These are phyloP conservation scores for Gryllus longicercus DNA, from an alignment of 2,888 invertebrate species.

Conservation along the genomic window DNA sequence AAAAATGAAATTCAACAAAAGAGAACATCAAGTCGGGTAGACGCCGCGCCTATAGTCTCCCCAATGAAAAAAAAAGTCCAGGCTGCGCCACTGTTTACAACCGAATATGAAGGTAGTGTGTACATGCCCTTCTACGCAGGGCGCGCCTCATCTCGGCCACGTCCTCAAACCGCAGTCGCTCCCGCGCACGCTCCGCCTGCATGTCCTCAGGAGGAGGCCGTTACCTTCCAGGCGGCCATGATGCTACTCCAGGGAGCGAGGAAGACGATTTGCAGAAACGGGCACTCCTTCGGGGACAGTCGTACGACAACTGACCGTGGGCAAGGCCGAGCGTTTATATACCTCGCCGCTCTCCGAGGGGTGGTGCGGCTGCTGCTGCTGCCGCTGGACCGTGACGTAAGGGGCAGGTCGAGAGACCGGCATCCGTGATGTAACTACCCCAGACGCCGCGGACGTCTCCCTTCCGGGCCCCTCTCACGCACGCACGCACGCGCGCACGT, in stretches of 20 bases:
- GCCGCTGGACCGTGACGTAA: not conserved
- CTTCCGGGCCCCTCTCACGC: not conserved
- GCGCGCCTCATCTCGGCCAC: not conserved
- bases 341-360: not conserved
- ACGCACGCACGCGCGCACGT: no score
- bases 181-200: no score
- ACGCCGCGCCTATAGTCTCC: no score
- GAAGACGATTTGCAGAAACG: not conserved
- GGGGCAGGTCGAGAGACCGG: not conserved
- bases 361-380: not conserved
- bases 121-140: no score
- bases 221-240: constrained; percentile 6
- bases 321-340: constrained; percentile 7
- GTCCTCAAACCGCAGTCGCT: not conserved
- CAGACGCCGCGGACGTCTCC: not conserved
- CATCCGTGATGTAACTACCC: not conserved
- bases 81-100: no score
- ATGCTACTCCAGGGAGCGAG: not conserved
- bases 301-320: not conserved
- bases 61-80: no score
- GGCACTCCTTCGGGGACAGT: not conserved
- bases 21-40: no score
- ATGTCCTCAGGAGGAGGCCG: not conserved
- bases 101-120: no score
- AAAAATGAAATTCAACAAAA: no score